These are phyloP conservation scores for Cephus pulcher DNA, from an alignment of 2,888 invertebrate genomes.

Conservation along the genomic window DNA sequence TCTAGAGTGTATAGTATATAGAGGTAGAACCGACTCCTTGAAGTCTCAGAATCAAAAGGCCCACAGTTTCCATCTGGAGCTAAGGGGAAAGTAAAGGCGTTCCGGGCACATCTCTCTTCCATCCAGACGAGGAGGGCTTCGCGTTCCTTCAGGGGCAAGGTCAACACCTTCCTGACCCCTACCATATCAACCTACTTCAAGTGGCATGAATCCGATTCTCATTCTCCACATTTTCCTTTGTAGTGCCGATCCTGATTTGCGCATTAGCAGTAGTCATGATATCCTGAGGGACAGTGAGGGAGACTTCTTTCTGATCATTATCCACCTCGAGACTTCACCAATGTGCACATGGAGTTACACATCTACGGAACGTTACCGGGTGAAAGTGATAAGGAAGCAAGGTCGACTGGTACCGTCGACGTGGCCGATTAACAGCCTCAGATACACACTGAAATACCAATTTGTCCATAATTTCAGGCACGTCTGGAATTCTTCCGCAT, in stretches of 20 bases:
- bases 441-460: not conserved
- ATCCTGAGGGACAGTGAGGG: not conserved
- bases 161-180: constrained; percentile 19
- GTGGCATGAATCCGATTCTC: not conserved
- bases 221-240: not conserved
- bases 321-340: not conserved
- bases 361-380: constrained; percentile 40
- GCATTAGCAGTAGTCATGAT: not conserved
- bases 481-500: not conserved
- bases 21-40: not conserved
- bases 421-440: not conserved
- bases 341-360: constrained; percentile 17
- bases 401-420: constrained; percentile 40
- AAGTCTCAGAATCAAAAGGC: not conserved
- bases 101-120: not conserved
- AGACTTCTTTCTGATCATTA: not conserved
- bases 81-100: constrained; percentile 11
- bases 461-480: not conserved
- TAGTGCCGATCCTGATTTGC: not conserved
- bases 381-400: constrained; percentile 62
- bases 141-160: constrained; percentile 44
- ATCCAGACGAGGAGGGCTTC: not conserved
- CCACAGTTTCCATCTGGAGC: not conserved
- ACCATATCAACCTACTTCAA: not conserved
- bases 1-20: not conserved